Conservation (phyloP, 2,113 vertebrate genomes). For the Lagopus muta region DNA sequence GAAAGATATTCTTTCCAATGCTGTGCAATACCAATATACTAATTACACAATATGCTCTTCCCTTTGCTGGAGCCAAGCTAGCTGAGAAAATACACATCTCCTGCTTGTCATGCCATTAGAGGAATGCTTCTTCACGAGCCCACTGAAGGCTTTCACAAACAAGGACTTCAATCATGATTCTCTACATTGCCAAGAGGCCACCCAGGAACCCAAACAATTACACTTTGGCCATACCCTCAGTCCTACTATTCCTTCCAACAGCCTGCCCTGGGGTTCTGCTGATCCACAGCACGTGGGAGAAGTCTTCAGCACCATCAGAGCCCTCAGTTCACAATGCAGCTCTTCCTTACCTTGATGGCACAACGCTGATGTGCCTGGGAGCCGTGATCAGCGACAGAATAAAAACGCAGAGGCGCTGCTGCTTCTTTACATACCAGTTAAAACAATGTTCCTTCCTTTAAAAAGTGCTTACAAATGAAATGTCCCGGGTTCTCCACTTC, state of each 20-base stretch:
- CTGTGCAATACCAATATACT: background rate
- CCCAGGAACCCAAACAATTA: slow-evolving; percentile 42
- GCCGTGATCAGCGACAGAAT: background rate
- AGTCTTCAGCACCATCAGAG: background rate
- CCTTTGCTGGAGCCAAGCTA: background rate
- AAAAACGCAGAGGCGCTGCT: background rate
- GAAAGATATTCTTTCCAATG: background rate
- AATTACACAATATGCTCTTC: background rate
- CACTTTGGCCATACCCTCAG: slow-evolving; percentile 11
- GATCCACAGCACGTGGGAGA: background rate
- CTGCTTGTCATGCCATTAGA: background rate
- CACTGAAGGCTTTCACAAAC: background rate
- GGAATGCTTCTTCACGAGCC: background rate
- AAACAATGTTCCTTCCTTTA: background rate
- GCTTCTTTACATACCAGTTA: slow-evolving; percentile 2
- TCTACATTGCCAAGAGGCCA: background rate
- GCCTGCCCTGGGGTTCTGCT: background rate
- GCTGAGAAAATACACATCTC: background rate
- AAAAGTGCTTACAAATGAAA: slow-evolving; percentile 58
- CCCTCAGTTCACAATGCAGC: background rate
- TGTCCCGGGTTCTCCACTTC: background rate
- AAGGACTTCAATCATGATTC: slow-evolving; percentile 9
- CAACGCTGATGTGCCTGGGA: background rate
- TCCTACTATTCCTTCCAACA: background rate
- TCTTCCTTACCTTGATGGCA: slow-evolving; percentile 3